These are phyloP conservation scores for Aepyceros melampus DNA, from an alignment of 2,113 vertebrate genomes.

Conservation along the genomic window DNA sequence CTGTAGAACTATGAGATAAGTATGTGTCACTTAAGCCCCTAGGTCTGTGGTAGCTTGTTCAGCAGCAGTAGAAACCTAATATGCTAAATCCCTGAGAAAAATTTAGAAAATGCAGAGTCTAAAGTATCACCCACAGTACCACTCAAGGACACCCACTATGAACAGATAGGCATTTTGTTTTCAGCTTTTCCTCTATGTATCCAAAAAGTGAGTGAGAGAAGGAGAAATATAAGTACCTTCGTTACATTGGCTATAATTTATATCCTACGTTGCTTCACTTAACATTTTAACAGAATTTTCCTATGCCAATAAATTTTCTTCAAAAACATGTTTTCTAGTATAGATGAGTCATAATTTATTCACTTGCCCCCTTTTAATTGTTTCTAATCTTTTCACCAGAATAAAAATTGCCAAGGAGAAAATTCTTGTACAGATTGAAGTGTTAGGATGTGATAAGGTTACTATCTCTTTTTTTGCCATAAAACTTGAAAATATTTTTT, in stretches of 20 bases:
- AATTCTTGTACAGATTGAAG: conserved; percentile 16
- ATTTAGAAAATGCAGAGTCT: neutral
- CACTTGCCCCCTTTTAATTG: conserved; percentile 39
- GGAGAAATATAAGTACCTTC: conserved; percentile 4
- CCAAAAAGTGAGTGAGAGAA: neutral
- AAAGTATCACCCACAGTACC: neutral
- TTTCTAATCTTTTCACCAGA: conserved; percentile 42
- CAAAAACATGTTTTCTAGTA: conserved; percentile 60
- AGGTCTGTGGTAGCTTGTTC: neutral
- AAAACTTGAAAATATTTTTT: neutral
- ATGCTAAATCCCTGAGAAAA: neutral
- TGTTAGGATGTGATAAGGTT: conserved; percentile 11
- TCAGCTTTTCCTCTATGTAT: neutral
- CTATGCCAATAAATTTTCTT: conserved; percentile 51
- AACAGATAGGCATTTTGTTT: neutral
- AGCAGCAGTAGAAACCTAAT: neutral
- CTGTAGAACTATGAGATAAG: neutral
- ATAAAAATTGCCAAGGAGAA: conserved; percentile 20
- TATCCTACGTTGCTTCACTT: conserved; percentile 44
- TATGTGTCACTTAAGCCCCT: no score
- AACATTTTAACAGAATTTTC: conserved; percentile 30
- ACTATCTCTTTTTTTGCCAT: neutral
- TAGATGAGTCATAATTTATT: conserved; percentile 56
- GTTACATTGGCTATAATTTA: neutral
- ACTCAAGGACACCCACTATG: neutral